phyloP scores from a whole-genome alignment of 2,113 vertebrate species.

The Grammomys surdaster region DNA sequence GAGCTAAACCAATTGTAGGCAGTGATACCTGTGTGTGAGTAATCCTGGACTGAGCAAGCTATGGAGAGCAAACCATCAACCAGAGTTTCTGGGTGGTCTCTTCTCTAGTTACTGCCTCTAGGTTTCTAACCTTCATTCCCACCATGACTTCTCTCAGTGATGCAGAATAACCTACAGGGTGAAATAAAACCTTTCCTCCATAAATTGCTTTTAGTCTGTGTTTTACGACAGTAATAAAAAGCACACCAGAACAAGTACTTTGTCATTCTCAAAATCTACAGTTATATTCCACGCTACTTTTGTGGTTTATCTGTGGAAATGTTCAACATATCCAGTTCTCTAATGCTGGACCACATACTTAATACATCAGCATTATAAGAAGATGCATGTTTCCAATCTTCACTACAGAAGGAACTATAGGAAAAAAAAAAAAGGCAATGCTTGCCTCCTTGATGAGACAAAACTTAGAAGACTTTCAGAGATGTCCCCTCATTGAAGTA shows the following conservation, averaged over 20 bases:
- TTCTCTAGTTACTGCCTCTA: neutral
- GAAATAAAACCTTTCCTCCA: neutral
- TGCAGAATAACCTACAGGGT: neutral
- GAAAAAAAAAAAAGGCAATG: neutral
- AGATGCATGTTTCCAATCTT: neutral
- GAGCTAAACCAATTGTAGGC: accelerated
- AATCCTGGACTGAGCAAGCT: neutral
- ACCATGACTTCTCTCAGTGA: neutral
- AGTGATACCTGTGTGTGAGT: neutral
- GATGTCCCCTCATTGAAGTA: neutral
- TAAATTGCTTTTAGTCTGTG: neutral
- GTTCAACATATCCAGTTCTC: neutral
- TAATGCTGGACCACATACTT: neutral
- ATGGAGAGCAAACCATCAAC: neutral
- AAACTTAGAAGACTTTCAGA: too few relatives aligned
- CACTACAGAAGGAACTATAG: neutral
- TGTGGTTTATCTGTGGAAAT: neutral
- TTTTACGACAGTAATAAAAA: too few relatives aligned
- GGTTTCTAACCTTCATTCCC: neutral
- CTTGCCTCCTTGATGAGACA: neutral
- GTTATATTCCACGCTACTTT: neutral
- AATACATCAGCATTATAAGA: neutral
- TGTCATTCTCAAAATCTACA: neutral
- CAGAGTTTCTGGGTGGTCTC: neutral
- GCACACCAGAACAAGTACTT: neutral